Base-by-base conservation (phyloP, 2,797 vertebrate genomes). In the Poeciliopsis paucimaculata region DNA sequence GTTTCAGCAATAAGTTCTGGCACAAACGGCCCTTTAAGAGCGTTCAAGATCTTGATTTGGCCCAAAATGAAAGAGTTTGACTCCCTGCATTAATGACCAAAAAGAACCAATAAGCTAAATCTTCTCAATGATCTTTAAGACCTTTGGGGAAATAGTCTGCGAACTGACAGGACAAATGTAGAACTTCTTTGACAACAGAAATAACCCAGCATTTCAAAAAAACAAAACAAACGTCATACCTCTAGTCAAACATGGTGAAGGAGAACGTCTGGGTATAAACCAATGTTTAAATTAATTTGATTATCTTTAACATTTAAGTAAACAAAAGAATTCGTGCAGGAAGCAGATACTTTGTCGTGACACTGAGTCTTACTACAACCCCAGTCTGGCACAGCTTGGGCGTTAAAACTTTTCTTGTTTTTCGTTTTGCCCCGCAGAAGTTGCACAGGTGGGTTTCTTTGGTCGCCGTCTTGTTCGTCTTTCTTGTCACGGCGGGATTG, bases 361-460 rank as follows among this genome's bases (percentile, higher is more conserved):
- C 6, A 66, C 3, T 10, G 34, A 9, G 9, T 18, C 34, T 26
- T 9, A 20, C 20, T 41, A 2, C 39, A 43, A 6, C 62, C 8
- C 3, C 18, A 66, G 34, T 6, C 12, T n/a, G 39, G 66, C 34
- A 20, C 20, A 26, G 36, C 11, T 16, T 43, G 2, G 11, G 41
- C 39, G 12, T 13, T n/a, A 15, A 34, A 71, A 71, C 68, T 43
- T n/a, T 41, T 20, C 34, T 39, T 39, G 16, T 26, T 68, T 41
- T 62, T 34, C 5, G 3, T 16, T 77, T 75, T 71, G 66, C 77
- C 77, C 73, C 71, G 71, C 73, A 77, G 36, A 76, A 80, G 45
- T 73, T n/a, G 49, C 39, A 78, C 89, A 90, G 90, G 89, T 90
- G 90, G 84, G 83, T 73, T 81, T n/a, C 81, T 82, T 36, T 1